Percentiles rank a stretch among this genome's conserved stretches.
phyloP scores from a whole-genome alignment of 2,797 vertebrate genomes.

The Pipistrellus pygmaeus region DNA sequence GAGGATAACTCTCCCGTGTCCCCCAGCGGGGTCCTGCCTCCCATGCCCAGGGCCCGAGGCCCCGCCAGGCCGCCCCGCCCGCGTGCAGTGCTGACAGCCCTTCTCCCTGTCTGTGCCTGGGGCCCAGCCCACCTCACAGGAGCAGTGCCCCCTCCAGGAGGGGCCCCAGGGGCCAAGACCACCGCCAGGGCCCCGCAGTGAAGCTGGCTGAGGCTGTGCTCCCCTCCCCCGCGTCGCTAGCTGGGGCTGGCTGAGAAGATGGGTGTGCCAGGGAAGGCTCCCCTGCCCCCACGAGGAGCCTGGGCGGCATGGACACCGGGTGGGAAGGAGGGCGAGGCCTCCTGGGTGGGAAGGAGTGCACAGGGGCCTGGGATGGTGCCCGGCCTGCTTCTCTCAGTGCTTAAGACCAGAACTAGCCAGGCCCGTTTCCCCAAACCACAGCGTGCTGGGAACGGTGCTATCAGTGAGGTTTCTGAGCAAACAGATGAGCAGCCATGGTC shows the following conservation, averaged over 20 bases:
- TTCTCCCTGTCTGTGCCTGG: neutral
- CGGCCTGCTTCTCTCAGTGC: neutral
- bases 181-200: neutral
- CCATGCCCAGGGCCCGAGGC: neutral
- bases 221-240: neutral
- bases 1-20: neutral
- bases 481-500: fast-evolving
- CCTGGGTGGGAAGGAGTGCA: neutral
- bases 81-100: neutral
- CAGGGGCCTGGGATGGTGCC: neutral
- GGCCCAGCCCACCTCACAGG: neutral
- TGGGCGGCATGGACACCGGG: neutral
- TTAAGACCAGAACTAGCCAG: neutral
- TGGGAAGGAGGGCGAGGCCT: fast-evolving
- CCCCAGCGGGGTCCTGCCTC: neutral
- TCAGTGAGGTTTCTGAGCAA: neutral
- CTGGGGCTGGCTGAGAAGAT: neutral
- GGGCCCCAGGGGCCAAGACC: no score
- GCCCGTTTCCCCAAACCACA: neutral
- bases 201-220: neutral
- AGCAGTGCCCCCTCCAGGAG: neutral
- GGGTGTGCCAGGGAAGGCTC: neutral
- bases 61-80: neutral
- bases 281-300: neutral
- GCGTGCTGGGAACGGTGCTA: fast-evolving